Evolutionary conservation across 2,888 invertebrate species (phyloP).

Genomic region (Ecdyonurus torrentis): DNA sequence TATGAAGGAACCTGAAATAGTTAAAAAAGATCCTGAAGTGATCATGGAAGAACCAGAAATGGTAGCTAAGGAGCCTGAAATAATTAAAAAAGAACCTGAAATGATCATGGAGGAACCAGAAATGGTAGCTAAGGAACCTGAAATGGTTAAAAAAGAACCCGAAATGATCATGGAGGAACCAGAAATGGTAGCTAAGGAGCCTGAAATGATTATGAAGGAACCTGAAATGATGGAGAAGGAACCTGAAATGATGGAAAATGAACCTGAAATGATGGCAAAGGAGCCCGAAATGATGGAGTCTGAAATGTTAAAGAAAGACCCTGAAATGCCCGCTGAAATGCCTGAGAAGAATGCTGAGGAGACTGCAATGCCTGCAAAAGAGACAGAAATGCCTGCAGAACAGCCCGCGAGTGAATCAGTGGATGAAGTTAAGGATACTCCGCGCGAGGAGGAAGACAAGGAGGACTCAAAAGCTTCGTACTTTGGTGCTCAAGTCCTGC

Average conservation of each 20-base stretch:
- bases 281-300: neutral
- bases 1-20: neutral
- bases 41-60: neutral
- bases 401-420: neutral
- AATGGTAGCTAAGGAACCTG: neutral
- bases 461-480: conserved; percentile 34
- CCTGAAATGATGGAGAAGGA: neutral
- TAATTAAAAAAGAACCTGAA: too few species aligned
- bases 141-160: too few species aligned
- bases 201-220: neutral
- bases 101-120: neutral
- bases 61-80: neutral
- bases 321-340: neutral
- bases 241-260: neutral
- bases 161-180: neutral
- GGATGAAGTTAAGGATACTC: neutral
- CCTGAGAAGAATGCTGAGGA: neutral
- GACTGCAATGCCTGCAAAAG: neutral
- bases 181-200: too few species aligned
- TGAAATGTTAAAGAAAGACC: neutral
- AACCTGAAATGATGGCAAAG: neutral
- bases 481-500: conserved; percentile 61
- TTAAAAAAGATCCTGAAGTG: neutral
- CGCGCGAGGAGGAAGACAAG: neutral
- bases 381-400: neutral